These are phyloP conservation scores for Caenorhabditis remanei DNA, from an alignment of 1,140 invertebrate species.

Conservation along the genomic window DNA sequence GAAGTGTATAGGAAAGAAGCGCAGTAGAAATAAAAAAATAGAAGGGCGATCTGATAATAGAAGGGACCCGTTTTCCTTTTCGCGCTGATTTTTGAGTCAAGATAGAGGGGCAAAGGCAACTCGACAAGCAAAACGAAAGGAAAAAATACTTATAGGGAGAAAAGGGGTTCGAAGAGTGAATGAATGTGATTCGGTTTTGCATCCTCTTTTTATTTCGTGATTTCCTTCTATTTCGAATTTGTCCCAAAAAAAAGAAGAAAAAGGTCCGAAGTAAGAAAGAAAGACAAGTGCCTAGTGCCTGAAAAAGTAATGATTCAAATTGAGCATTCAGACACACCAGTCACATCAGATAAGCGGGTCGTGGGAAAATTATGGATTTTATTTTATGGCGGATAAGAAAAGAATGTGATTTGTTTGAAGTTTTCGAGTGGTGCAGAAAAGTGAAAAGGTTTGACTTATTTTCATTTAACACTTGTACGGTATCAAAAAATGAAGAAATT, in stretches of 20 bases:
- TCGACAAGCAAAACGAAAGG: slow-evolving; percentile 41
- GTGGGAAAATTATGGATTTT: background rate
- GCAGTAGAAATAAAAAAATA: slow-evolving; percentile 12
- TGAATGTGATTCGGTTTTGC: slow-evolving; percentile 51
- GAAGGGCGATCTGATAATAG: slow-evolving; percentile 52
- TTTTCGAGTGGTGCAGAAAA: too few relatives aligned
- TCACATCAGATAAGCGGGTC: background rate
- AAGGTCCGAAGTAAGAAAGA: background rate
- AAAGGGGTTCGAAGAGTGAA: slow-evolving; percentile 35
- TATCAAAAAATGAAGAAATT: too few relatives aligned
- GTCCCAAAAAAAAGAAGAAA: background rate
- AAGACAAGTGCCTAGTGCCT: background rate
- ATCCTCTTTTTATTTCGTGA: background rate
- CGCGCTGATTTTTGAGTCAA: slow-evolving; percentile 27
- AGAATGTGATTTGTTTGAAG: background rate
- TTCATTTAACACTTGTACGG: too few relatives aligned
- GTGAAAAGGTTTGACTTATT: too few relatives aligned
- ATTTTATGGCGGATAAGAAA: slow-evolving; percentile 22
- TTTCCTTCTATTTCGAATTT: slow-evolving; percentile 41
- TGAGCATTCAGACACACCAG: slow-evolving; percentile 26
- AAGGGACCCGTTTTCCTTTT: background rate
- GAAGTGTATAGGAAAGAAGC: slow-evolving; percentile 46
- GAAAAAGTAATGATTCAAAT: slow-evolving; percentile 35
- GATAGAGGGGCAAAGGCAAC: slow-evolving; percentile 43
- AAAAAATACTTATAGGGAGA: slow-evolving; percentile 46